Evolutionary conservation across 1,140 invertebrate genomes (phyloP), one percentile per base, ranked within the genome.

Genomic region (Leguminivora glycinivorella): DNA sequence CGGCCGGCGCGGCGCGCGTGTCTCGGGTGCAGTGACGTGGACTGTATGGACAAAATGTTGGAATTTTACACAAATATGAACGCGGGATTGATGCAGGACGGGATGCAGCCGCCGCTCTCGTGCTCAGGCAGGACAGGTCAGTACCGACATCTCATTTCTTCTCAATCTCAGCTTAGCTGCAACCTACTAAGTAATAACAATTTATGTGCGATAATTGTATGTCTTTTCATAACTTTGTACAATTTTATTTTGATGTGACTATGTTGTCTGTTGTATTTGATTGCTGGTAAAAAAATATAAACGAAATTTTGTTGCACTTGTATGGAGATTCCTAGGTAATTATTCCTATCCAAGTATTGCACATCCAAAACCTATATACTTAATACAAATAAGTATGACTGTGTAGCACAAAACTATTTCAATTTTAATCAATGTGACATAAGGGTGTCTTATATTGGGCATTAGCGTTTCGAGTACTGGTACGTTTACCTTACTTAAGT

Each of bases 71-170:
- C 89, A 69, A 90, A 90, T 73, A 88, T 91, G 38, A 89, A 88
- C 70, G 72, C 92, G 31, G 89, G 88, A 83, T 91, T 93, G 85
- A 86, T 93, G 84, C 92, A 86, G 70, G 93, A 93, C 68, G 81
- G 79, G 70, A 89, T 85, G 79, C 84, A 92, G 90, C 85, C 92
- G 29, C 84, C 88, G 25, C 85, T 92, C 66, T 85, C 90, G 34
- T 93, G 92, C 80, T 84, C 91, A 60, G 92, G 88, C 19, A 82
- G 92, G 71, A 86, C 92, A 87, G 93, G 93, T 93, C 63, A 81
- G 87, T 81, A 10, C 52, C 40, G n/a, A 43, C 4, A 43, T 5
- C 40, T 43, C 34, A 14, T 12, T 38, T 10, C 10, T 10, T 12
- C 40, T n/a, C 9, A n/a, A 43, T 43, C 4, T n/a, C 17, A 43